A percentile compares a stretch with the other conserved stretches of the same genome.
These are phyloP conservation scores for Trachymyrmex septentrionalis DNA, from an alignment of 1,140 invertebrate species.

Conservation along the genomic window DNA sequence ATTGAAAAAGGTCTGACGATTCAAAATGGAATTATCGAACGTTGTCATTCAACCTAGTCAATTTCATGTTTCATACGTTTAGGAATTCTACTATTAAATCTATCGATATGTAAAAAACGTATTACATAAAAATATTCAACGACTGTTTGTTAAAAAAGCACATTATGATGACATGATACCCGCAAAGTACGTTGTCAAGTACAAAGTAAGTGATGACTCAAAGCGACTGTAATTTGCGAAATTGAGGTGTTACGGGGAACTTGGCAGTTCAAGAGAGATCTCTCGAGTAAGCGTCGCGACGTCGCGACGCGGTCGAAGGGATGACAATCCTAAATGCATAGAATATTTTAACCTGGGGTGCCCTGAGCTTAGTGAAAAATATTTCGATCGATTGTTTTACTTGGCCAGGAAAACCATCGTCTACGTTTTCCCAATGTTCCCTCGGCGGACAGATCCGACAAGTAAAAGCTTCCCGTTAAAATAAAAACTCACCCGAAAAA, in stretches of 20 bases:
- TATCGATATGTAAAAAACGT: not conserved
- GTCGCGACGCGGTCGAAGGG: not conserved
- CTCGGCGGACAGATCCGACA: not conserved
- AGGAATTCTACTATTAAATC: not conserved
- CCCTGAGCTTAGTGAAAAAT: not conserved
- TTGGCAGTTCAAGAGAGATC: slow-evolving; percentile 7
- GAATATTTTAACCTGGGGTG: slow-evolving; percentile 35
- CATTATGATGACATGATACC: not conserved
- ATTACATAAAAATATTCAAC: not conserved
- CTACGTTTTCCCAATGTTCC: not conserved
- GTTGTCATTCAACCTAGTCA: not conserved
- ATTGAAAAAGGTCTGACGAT: not conserved
- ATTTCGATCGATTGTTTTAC: slow-evolving; percentile 2
- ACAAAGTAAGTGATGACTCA: slow-evolving; percentile 43
- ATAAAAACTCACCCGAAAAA: not conserved
- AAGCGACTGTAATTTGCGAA: slow-evolving; percentile 34
- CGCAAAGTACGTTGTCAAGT: slow-evolving; percentile 2
- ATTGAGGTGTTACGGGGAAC: slow-evolving; percentile 29
- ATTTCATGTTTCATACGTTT: not conserved
- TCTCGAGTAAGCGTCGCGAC: slow-evolving; percentile 1
- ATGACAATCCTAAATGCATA: slow-evolving; percentile 51
- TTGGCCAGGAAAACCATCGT: not conserved
- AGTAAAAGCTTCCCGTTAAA: not conserved
- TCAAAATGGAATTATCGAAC: not conserved
- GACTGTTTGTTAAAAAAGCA: not conserved